Evolutionary conservation across 1,140 invertebrate species (phyloP).

Genomic region (Maconellicoccus hirsutus): DNA sequence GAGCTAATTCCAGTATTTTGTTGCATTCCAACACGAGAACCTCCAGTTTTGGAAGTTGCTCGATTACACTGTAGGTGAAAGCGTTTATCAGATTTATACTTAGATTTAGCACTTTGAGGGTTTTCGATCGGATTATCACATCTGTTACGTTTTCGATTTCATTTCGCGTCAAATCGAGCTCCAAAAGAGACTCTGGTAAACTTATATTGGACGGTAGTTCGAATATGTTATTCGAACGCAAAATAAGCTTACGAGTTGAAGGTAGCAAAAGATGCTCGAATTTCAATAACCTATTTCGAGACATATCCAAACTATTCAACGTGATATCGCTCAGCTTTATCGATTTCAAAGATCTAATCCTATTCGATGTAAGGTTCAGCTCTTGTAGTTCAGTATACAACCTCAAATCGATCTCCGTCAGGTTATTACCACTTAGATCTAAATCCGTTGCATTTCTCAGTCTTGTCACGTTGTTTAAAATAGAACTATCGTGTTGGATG

Average conservation of each 20-base stretch:
- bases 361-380: background rate
- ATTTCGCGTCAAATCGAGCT: background rate
- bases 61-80: background rate
- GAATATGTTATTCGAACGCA: constrained; percentile 4
- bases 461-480: background rate
- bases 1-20: background rate
- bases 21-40: background rate
- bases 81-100: constrained; percentile 10
- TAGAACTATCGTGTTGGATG: background rate
- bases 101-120: background rate
- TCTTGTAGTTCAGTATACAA: background rate
- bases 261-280: background rate
- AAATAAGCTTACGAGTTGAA: background rate
- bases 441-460: background rate
- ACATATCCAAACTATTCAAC: background rate
- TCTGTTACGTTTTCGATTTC: background rate
- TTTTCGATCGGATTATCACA: background rate
- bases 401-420: background rate
- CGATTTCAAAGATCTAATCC: background rate
- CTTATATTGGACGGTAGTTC: background rate
- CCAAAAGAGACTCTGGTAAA: background rate
- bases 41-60: background rate
- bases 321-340: background rate
- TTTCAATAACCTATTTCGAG: background rate
- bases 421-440: background rate